Base-by-base conservation (phyloP, 1,140 invertebrate species). In the Parasteatoda tepidariorum region DNA sequence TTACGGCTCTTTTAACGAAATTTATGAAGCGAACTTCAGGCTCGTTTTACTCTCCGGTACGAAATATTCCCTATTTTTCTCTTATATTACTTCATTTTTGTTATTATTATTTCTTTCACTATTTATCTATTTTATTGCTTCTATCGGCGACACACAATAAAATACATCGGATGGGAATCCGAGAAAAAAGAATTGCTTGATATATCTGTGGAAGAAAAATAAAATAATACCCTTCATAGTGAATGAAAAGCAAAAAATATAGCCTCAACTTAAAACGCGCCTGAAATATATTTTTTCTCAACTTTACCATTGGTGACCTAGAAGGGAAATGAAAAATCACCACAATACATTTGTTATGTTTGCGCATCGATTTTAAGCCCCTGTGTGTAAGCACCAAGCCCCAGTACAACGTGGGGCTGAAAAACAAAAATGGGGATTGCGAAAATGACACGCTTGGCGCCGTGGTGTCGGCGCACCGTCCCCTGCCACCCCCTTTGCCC, bases 311-410 rank as follows among this genome's bases (percentile, higher is more conserved):
- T 68, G 22, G 66, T 34, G 38, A 41, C 30, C 54, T 26, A 57
- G 7, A 73, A 54, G 70, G n/a, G 54, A 28, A 62, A 62, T 61
- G 57, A 75, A 75, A 75, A 75, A 75, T 75, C 73, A 31, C 73
- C 73, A 62, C 73, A 62, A 75, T 75, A 62, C 73, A 62, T 75
- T 75, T 75, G 73, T 75, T 75, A 62, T 75, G 73, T 75, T 75
- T 75, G 73, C 59, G 73, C 73, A 75, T 75, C 59, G 73, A 75
- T 75, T 75, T 75, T 73, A 31, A 28, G n/a, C 22, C 57, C 30
- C 22, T 33, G 26, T 33, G 57, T 48, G 15, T 38, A 73, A 68
- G 33, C 22, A 41, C 33, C 34, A n/a, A n/a, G 34, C 66, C 34
- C 24, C 41, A 15, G n/a, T 48, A 48, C 38, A 48, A 48, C 4